Evolutionary conservation across 2,888 invertebrate genomes (phyloP).

Genomic region (Synanthedon andrenaeformis): DNA sequence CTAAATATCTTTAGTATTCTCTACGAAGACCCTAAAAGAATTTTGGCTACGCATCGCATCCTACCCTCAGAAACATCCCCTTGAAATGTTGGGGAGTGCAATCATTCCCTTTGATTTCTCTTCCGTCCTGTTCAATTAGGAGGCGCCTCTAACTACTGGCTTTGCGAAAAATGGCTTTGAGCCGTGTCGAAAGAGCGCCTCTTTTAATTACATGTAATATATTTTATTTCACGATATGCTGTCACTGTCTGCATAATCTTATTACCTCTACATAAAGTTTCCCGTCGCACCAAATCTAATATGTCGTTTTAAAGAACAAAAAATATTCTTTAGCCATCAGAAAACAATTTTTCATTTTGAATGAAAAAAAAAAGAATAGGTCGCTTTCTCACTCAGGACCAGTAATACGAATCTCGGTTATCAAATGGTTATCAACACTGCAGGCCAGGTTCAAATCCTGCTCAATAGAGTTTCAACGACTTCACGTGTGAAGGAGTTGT

Average conservation of each 20-base stretch:
- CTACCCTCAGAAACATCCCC: conserved; percentile 50
- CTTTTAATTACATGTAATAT: conserved; percentile 19
- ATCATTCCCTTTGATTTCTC: conserved; percentile 67
- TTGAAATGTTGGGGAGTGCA: conserved; percentile 57
- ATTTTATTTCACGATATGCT: background rate
- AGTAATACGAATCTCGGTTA: no score
- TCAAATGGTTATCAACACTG: no score
- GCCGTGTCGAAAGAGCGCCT: conserved; percentile 18
- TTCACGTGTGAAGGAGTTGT: no score
- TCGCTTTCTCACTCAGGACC: no score
- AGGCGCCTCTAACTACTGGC: conserved; percentile 53
- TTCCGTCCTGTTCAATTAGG: conserved; percentile 67
- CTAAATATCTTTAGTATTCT: background rate
- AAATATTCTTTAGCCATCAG: no score
- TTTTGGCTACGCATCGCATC: conserved; percentile 57
- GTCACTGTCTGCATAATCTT: background rate
- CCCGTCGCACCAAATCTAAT: no score
- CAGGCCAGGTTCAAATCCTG: no score
- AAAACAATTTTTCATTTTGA: no score
- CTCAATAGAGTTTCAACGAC: no score
- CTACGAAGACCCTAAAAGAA: conserved; percentile 36
- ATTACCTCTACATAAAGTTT: no score
- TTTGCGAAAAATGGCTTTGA: conserved; percentile 35
- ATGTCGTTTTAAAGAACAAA: no score
- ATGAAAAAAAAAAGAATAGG: no score